Base-by-base conservation (phyloP, 2,888 invertebrate genomes). In the Lepas anatifera region DNA sequence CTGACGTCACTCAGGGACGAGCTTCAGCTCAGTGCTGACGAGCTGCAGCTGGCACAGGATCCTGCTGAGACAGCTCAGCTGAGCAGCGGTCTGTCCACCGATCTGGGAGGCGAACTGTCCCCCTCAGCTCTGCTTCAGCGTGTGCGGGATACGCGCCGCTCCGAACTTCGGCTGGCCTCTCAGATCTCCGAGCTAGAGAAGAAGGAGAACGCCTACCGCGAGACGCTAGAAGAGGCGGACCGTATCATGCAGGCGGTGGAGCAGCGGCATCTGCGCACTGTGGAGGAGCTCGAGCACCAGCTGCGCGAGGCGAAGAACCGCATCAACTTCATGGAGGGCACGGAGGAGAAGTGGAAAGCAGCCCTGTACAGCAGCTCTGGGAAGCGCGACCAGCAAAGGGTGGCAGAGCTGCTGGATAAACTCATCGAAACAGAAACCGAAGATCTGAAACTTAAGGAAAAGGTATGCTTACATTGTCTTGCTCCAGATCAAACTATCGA, bases 151-250 rank as follows among this genome's bases (percentile, higher is more conserved):
- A 58, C 58, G 3, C 32, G 18, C 3, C 58, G 27, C 6, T 10
- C 18, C 32, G 18, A 58, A 32, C 16, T 2, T 16, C 32, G 25
- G 3, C 64, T 64, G 39, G 37, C 37, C 4, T 22, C 64, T 3
- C 64, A 39, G 22, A 22, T 22, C 11, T 11, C 1, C 22, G 72
- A 73, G 66, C 46, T 73, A 64, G 71, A 73, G 63, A 72, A 73
- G 39, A 73, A 73, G 67, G 72, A 73, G 37, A 29, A 35, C 27
- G 73, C 72, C 22, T 76, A 75, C 70, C 69, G 72, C 18, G 75
- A 75, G 66, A 76, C 76, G 3, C 68, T 76, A 41, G 73, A 73
- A 35, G 74, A 75, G 67, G 76, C 76, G 3, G 76, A 76, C 67
- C 69, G 72, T 25, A 75, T 76, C n/a, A 73, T 76, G 67, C 74